These are phyloP conservation scores for Tribolium freemani DNA, from an alignment of 2,888 invertebrate genomes.

Conservation along the genomic window DNA sequence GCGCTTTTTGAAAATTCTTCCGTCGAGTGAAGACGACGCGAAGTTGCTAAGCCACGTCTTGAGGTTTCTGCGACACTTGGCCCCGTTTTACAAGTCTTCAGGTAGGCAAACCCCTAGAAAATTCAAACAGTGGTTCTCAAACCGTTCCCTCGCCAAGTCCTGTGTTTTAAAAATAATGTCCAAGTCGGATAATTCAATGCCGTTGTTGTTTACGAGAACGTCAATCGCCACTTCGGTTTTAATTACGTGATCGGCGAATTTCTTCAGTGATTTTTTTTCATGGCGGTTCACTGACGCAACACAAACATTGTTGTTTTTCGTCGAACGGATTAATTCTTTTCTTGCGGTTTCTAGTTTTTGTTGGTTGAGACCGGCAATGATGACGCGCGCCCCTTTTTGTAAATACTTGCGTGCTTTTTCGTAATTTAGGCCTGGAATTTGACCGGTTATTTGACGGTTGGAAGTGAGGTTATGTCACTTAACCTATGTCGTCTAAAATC, in stretches of 20 bases:
- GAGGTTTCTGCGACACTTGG: conserved; percentile 57
- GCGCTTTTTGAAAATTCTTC: conserved; percentile 75
- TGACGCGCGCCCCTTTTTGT: conserved; percentile 31
- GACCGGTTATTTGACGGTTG: not conserved
- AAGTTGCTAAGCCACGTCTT: conserved; percentile 71
- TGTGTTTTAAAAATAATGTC: conserved; percentile 37
- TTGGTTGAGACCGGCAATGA: conserved; percentile 29
- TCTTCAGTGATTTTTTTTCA: conserved; percentile 17
- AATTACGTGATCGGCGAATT: conserved; percentile 32
- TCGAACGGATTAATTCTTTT: conserved; percentile 31
- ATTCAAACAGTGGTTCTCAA: conserved; percentile 32
- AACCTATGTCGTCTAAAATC: conserved; percentile 30
- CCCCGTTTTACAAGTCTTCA: conserved; percentile 58
- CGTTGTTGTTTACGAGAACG: conserved; percentile 41
- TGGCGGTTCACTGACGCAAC: conserved; percentile 16
- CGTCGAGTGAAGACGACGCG: conserved; percentile 76
- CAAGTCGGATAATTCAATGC: conserved; percentile 35
- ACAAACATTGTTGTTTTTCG: conserved; percentile 40
- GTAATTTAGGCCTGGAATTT: conserved; percentile 43
- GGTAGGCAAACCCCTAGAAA: conserved; percentile 49
- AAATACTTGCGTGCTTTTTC: conserved; percentile 40
- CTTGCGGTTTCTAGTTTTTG: conserved; percentile 28
- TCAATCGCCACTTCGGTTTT: conserved; percentile 28
- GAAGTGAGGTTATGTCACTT: conserved; percentile 21
- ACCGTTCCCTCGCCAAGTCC: conserved; percentile 38